Conservation (phyloP, 2,797 vertebrate genomes). For the Cryptoprocta ferox region DNA sequence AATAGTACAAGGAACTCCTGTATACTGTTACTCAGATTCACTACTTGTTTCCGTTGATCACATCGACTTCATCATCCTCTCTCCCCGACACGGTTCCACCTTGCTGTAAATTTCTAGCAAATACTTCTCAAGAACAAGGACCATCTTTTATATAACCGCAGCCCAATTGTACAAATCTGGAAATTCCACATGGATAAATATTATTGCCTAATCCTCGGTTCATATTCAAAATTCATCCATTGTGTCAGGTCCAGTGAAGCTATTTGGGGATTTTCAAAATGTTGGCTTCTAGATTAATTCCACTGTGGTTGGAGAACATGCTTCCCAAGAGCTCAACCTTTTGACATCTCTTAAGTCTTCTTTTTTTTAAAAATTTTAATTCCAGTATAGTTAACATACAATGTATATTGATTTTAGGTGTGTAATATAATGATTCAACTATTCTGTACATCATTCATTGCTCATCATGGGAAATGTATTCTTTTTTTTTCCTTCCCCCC, state of each 20-base stretch:
- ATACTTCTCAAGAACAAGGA: background rate
- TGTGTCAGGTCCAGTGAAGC: background rate
- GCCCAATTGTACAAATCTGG: background rate
- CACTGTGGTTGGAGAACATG: background rate
- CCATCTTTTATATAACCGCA: background rate
- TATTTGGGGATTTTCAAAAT: background rate
- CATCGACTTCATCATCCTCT: background rate
- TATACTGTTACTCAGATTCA: background rate
- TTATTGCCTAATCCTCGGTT: background rate
- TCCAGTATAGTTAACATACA: background rate
- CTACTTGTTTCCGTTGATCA: background rate
- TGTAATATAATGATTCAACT: background rate
- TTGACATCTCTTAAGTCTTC: background rate
- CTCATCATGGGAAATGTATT: background rate
- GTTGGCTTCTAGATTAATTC: background rate
- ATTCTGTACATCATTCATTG: too few relatives aligned
- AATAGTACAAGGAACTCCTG: background rate
- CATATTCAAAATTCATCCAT: background rate
- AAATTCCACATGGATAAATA: background rate
- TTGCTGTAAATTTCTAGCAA: background rate
- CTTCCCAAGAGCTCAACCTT: background rate
- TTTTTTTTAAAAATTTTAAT: background rate
- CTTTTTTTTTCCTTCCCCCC: too few relatives aligned
- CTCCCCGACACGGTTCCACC: background rate
- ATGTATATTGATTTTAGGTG: background rate